phyloP scores from a whole-genome alignment of 1,140 invertebrate genomes.

The Drosophila cardini region DNA sequence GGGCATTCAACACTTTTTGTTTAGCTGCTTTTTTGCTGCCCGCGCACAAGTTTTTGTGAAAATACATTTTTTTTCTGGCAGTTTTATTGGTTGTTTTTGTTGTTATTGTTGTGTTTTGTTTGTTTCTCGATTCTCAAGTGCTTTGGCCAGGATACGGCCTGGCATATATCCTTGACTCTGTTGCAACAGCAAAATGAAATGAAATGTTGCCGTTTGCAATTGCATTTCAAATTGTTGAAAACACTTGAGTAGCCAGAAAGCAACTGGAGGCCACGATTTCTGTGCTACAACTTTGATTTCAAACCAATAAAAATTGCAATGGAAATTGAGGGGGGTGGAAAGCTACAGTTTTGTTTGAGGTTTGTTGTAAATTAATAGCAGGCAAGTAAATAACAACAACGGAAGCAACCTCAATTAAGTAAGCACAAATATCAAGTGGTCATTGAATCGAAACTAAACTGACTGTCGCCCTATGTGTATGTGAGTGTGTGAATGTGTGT shows the following conservation, averaged over 20 bases:
- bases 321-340: background rate
- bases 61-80: constrained; percentile 42
- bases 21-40: constrained; percentile 33
- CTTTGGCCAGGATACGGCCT: constrained; percentile 63
- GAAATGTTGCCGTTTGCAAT: constrained; percentile 68
- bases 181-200: constrained; percentile 67
- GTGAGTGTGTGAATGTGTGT: too few species aligned
- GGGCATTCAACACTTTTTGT: constrained; percentile 54
- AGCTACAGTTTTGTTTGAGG: background rate
- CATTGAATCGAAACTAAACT: constrained; percentile 7
- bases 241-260: background rate
- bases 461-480: background rate
- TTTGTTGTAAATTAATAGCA: constrained; percentile 27
- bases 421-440: constrained; percentile 23
- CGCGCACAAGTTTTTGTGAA: constrained; percentile 51
- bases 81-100: constrained; percentile 75
- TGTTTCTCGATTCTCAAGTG: constrained; percentile 74
- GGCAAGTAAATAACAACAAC: constrained; percentile 7
- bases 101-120: constrained; percentile 65
- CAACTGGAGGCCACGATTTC: background rate
- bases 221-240: constrained; percentile 32
- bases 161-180: constrained; percentile 52
- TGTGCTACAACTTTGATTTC: constrained; percentile 26
- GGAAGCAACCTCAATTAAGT: constrained; percentile 7
- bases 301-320: constrained; percentile 33